Percentiles rank a stretch among this genome's conserved stretches.
Evolutionary conservation across 1,140 invertebrate genomes (phyloP).

Genomic region (Halesus radiatus): DNA sequence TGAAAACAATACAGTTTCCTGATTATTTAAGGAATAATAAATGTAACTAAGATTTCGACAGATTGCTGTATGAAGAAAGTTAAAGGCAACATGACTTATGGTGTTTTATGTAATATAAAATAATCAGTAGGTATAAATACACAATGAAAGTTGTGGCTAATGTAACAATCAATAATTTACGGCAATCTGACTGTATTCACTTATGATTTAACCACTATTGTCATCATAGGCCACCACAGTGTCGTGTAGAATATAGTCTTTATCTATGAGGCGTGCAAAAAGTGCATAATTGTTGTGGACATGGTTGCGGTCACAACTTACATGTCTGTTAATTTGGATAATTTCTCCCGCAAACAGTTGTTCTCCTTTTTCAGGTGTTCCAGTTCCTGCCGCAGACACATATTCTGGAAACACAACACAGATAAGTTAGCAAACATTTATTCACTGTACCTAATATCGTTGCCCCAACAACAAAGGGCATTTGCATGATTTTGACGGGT

Average conservation of each 20-base stretch:
- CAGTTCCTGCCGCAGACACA: slow-evolving; percentile 87
- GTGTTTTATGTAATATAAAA: slow-evolving; percentile 17
- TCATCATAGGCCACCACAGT: slow-evolving; percentile 37
- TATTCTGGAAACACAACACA: slow-evolving; percentile 75
- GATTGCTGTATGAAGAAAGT: slow-evolving; percentile 7
- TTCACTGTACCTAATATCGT: too few species aligned
- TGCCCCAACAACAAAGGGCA: too few species aligned
- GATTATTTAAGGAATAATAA: too few species aligned
- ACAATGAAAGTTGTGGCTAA: slow-evolving; percentile 25
- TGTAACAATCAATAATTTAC: slow-evolving; percentile 31
- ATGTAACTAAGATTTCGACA: neutral
- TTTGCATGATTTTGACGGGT: too few species aligned
- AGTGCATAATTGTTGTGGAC: slow-evolving; percentile 17
- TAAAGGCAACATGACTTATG: slow-evolving; percentile 16
- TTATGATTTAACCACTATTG: slow-evolving; percentile 37
- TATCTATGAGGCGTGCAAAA: slow-evolving; percentile 44
- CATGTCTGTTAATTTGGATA: slow-evolving; percentile 88
- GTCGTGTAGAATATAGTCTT: slow-evolving; percentile 40
- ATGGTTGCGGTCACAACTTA: slow-evolving; percentile 65
- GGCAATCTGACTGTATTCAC: slow-evolving; percentile 33
- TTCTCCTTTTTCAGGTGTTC: slow-evolving; percentile 94
- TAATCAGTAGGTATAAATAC: slow-evolving; percentile 8
- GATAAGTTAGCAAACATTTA: too few species aligned
- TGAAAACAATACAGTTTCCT: too few species aligned
- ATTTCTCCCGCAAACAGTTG: slow-evolving; percentile 85